Percentiles rank a stretch among this genome's conserved stretches.
Evolutionary conservation across 2,797 vertebrate genomes (phyloP).

Genomic region (Hemibagrus guttatus): DNA sequence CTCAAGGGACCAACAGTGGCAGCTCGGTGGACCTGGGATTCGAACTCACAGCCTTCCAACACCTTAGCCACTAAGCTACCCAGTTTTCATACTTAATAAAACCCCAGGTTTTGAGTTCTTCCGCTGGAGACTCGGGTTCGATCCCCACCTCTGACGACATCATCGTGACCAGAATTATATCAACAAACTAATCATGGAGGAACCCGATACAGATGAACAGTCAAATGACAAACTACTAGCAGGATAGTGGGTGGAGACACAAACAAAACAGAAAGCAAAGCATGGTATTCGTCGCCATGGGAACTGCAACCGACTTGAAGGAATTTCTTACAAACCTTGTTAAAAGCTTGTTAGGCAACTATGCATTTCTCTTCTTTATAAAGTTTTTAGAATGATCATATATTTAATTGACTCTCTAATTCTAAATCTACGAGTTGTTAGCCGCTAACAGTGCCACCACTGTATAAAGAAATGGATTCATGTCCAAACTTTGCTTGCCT

Average conservation of each 20-base stretch:
- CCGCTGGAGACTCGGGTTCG: too few species aligned
- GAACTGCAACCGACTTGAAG: not conserved
- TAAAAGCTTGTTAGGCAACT: not conserved
- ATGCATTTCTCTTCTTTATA: too few species aligned
- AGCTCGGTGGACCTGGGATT: too few species aligned
- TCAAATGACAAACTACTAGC: not conserved
- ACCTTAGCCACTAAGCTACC: too few species aligned
- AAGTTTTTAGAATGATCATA: not conserved
- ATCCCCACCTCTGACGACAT: too few species aligned
- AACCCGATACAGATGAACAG: not conserved
- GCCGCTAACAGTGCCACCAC: not conserved
- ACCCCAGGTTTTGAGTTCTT: too few species aligned
- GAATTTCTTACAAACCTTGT: not conserved
- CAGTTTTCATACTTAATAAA: too few species aligned
- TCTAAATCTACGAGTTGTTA: not conserved
- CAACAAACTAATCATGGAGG: not conserved
- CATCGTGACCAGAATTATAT: too few species aligned
- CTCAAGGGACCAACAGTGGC: too few species aligned
- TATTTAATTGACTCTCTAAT: not conserved
- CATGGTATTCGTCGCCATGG: not conserved
- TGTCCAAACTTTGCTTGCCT: not conserved
- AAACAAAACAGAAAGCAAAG: not conserved
- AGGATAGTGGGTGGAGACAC: not conserved
- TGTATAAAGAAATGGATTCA: not conserved
- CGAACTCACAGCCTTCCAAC: too few species aligned